Evolutionary conservation across 2,888 invertebrate species (phyloP).

Genomic region (Andrena camellia): DNA sequence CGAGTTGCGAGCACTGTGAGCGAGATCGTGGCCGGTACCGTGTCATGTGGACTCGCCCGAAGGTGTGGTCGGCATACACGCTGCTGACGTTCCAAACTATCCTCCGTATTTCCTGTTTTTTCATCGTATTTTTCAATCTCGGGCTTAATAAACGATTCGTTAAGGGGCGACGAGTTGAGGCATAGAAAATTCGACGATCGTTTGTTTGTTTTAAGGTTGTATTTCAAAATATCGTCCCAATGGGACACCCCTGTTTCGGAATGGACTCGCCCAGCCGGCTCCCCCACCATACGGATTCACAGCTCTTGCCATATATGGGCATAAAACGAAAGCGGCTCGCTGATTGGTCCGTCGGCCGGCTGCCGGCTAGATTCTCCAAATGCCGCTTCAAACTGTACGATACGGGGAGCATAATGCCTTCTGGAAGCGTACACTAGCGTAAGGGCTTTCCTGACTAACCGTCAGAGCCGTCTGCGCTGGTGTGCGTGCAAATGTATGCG

Average conservation of each 20-base stretch:
- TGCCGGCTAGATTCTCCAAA: conserved; percentile 85
- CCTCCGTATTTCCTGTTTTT: conserved; percentile 22
- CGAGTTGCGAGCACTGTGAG: conserved; percentile 81
- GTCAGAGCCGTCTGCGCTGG: conserved; percentile 66
- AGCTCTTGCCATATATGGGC: conserved; percentile 93
- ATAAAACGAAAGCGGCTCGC: conserved; percentile 89
- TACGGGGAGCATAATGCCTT: conserved; percentile 78
- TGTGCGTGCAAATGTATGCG: conserved; percentile 37
- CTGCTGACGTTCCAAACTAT: conserved; percentile 18
- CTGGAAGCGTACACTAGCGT: conserved; percentile 76
- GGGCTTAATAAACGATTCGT: background rate
- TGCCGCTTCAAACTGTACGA: conserved; percentile 85
- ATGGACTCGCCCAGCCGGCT: conserved; percentile 84
- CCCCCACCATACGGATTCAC: conserved; percentile 87
- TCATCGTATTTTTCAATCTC: conserved; percentile 8
- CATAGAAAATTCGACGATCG: background rate
- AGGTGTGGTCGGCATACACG: conserved; percentile 69
- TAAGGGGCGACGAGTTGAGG: background rate
- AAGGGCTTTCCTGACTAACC: conserved; percentile 80
- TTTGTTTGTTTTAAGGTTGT: conserved; percentile 44
- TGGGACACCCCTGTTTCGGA: conserved; percentile 68
- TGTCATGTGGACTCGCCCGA: conserved; percentile 76
- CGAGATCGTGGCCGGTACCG: conserved; percentile 79
- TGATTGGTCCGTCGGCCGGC: conserved; percentile 89
- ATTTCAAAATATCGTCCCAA: conserved; percentile 24